Evolutionary conservation across 2,888 invertebrate genomes (phyloP).

Genomic region (Melipona beecheii): DNA sequence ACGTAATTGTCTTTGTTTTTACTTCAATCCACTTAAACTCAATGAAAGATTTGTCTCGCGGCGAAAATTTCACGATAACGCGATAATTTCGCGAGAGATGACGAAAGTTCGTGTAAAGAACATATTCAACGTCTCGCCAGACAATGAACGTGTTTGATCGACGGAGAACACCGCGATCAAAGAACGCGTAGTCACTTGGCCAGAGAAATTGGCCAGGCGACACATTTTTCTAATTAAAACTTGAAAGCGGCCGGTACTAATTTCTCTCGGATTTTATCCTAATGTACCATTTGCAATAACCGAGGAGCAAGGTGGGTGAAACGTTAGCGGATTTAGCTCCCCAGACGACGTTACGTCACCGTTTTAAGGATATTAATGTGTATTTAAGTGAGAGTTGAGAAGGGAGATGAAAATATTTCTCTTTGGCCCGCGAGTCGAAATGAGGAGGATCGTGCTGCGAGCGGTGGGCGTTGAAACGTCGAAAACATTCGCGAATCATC

Average conservation of each 20-base stretch:
- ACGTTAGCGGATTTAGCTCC: slow-evolving; percentile 4
- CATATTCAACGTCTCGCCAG: slow-evolving; percentile 37
- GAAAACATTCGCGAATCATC: not conserved
- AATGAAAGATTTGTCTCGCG: not conserved
- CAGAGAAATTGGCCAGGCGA: slow-evolving; percentile 2
- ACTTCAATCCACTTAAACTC: not conserved
- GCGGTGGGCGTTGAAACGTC: not conserved
- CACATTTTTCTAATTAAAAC: slow-evolving; percentile 43
- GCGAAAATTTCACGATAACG: slow-evolving; percentile 19
- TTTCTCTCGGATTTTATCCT: slow-evolving; percentile 13
- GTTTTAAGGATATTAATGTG: slow-evolving; percentile 36
- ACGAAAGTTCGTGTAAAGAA: slow-evolving; percentile 18
- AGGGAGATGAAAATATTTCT: slow-evolving; percentile 19
- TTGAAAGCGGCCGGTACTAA: slow-evolving; percentile 30
- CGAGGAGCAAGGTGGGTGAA: not conserved
- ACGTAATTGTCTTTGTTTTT: not conserved
- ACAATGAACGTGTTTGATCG: slow-evolving; percentile 11
- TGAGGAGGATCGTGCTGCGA: not conserved
- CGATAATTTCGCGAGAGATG: slow-evolving; percentile 18
- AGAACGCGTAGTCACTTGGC: not conserved
- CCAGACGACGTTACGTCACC: not conserved
- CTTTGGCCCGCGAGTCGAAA: not conserved
- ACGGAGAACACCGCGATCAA: not conserved
- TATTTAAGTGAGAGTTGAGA: slow-evolving; percentile 18
- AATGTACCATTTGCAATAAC: slow-evolving; percentile 11